Percentiles rank a stretch among this genome's conserved stretches.
Evolutionary conservation across 2,888 invertebrate species (phyloP).

Genomic region (Caenorhabditis sulstoni): DNA sequence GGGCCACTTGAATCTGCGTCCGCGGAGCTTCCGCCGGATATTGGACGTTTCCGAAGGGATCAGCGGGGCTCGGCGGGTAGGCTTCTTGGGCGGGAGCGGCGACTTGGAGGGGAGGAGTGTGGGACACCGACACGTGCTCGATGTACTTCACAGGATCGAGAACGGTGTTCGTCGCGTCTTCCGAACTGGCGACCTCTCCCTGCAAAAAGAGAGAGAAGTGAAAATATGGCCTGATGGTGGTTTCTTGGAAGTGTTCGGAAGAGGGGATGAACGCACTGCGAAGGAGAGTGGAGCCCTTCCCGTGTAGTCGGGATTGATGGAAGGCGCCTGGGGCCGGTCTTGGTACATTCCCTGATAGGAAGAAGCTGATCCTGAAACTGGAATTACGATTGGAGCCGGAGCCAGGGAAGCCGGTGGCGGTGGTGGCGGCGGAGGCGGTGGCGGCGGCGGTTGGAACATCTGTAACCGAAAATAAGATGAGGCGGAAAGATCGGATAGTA

Average conservation of each 20-base stretch:
- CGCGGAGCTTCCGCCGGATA: neutral
- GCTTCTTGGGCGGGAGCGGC: constrained; percentile 30
- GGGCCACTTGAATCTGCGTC: constrained; percentile 31
- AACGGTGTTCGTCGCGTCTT: constrained; percentile 31
- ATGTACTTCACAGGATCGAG: constrained; percentile 52
- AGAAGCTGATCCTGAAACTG: constrained; percentile 1
- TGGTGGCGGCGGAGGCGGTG: constrained; percentile 31
- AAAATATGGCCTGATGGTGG: too few relatives aligned
- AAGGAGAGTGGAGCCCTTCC: constrained; percentile 55
- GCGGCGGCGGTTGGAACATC: constrained; percentile 32
- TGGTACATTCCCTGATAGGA: constrained; percentile 55
- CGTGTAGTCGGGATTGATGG: constrained; percentile 47
- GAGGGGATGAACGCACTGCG: constrained; percentile 1
- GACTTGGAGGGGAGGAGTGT: constrained; percentile 33
- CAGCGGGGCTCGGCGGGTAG: constrained; percentile 32
- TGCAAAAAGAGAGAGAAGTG: too few relatives aligned
- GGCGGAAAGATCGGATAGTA: neutral
- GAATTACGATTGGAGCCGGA: constrained; percentile 10
- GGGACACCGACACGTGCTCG: constrained; percentile 55
- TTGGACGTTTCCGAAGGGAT: constrained; percentile 23
- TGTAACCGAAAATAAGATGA: neutral
- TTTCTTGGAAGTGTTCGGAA: too few relatives aligned
- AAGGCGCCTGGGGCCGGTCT: constrained; percentile 38
- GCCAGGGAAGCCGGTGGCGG: constrained; percentile 18
- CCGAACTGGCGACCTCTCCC: constrained; percentile 32